phyloP scores from a whole-genome alignment of 2,888 invertebrate genomes.

The Dorcus parallelipipedus region DNA sequence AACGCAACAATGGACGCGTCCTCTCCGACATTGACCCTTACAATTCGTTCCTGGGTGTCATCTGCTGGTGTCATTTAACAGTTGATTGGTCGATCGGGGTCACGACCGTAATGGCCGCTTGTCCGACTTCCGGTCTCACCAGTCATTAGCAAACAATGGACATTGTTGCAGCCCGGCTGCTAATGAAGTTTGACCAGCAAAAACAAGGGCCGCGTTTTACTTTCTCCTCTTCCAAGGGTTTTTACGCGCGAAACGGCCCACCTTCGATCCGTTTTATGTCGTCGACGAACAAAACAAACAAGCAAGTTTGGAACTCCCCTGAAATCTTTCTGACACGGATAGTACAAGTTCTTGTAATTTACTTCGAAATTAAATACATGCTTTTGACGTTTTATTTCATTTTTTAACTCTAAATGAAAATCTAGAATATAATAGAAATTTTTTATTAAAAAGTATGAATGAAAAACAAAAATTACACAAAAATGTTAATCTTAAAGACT shows the following conservation, averaged over 20 bases:
- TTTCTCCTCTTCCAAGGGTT: constrained; percentile 5
- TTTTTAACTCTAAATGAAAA: no score
- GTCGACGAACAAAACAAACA: neutral
- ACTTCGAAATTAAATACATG: no score
- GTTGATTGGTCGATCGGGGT: constrained; percentile 17
- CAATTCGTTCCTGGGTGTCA: constrained; percentile 10
- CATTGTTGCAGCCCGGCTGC: constrained; percentile 21
- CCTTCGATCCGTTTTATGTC: neutral
- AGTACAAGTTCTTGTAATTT: no score
- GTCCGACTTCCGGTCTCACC: constrained; percentile 24
- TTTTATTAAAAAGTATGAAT: no score
- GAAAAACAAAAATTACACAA: no score
- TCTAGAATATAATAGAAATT: no score
- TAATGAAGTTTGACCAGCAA: constrained; percentile 24
- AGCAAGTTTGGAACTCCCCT: no score
- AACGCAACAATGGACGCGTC: no score
- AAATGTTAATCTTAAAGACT: no score
- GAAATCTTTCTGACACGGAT: no score
- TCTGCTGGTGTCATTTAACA: constrained; percentile 18
- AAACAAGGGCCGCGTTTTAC: constrained; percentile 16
- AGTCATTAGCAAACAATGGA: constrained; percentile 26
- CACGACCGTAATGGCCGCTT: constrained; percentile 15
- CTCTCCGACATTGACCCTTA: constrained; percentile 7
- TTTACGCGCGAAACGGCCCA: neutral
- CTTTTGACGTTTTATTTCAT: no score